Evolutionary conservation across 2,797 vertebrate species (phyloP).

Genomic region (Cyprinella venusta): DNA sequence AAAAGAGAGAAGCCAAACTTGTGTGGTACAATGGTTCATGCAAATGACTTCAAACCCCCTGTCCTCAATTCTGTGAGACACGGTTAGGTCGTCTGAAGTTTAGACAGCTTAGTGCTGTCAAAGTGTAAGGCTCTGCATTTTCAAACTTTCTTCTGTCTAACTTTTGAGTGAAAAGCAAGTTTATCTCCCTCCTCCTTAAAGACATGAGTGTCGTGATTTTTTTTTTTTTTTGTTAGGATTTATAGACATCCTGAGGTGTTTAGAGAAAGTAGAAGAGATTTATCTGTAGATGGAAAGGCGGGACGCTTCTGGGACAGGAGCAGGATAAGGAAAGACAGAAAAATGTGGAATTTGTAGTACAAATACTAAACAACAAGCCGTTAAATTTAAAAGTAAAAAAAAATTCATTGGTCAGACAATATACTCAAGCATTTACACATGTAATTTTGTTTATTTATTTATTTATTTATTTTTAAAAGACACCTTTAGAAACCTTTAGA

Average conservation of each 20-base stretch:
- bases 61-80: conserved; percentile 29
- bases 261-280: conserved; percentile 51
- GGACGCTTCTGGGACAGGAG: background rate
- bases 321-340: conserved; percentile 52
- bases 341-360: conserved; percentile 11
- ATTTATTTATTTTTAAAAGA: background rate
- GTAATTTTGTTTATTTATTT: background rate
- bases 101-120: conserved; percentile 76
- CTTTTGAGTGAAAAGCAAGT: conserved; percentile 67
- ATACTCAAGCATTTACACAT: background rate
- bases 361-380: background rate
- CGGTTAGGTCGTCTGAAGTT: conserved; percentile 79
- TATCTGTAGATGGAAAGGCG: conserved; percentile 42
- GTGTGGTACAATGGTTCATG: conserved; percentile 84
- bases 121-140: conserved; percentile 73
- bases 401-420: background rate
- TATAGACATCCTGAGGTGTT: conserved; percentile 65
- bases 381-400: background rate
- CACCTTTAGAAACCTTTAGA: background rate
- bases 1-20: conserved; percentile 83
- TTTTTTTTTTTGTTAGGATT: conserved; percentile 71
- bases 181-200: conserved; percentile 59
- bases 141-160: conserved; percentile 65
- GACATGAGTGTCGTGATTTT: conserved; percentile 71
- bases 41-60: conserved; percentile 77